Base-by-base conservation (phyloP, 2,113 vertebrate species). In the Pleuronectes platessa region DNA sequence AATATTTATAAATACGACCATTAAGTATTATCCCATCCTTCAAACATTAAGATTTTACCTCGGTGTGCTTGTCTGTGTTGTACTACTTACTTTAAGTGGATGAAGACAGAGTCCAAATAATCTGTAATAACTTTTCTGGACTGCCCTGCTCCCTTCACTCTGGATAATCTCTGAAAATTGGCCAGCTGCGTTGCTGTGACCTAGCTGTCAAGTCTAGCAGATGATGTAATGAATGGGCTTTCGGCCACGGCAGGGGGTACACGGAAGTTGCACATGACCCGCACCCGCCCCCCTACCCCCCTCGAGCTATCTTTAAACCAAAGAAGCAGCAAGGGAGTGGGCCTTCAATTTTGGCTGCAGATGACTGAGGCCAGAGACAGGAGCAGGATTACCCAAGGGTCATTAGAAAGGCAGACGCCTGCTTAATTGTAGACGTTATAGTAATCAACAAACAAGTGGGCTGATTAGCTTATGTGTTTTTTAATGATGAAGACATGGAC, bases 261-360 rank as follows among this genome's bases (percentile, higher is more conserved):
- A 72, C 4, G 47, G 62, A 74, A 68, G 78, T 65, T 27, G 62
- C 81, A 58, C 61, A 23, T 49, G 15, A 61, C 47, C 55, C 45
- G 17, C 76, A 45, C 68, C 26, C 79, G 18, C 49, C 76, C 51
- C 26, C 3, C 65, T 54, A 58, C 18, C 54, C 74, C 74, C 64
- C 62, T 27, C 42, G 64, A 77, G 83, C 92, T 93, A 91, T 93
- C 90, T 92, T 93, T 91, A 89, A 85, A 89, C 86, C 74, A 62
- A 81, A 84, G 74, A 61, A 76, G 70, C 75, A 75, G 67, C 12
- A 17, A 84, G 81, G 81, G 87, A 79, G 88, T 80, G 71, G 77
- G 82, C 67, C 15, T 85, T 90, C 84, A 84, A 81, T 89, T 92
- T 87, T 87, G 71, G 82, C 69, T 69, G 71, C 73, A 85, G 92